Base-by-base conservation (phyloP, 1,140 invertebrate species). In the Monomorium pharaonis region DNA sequence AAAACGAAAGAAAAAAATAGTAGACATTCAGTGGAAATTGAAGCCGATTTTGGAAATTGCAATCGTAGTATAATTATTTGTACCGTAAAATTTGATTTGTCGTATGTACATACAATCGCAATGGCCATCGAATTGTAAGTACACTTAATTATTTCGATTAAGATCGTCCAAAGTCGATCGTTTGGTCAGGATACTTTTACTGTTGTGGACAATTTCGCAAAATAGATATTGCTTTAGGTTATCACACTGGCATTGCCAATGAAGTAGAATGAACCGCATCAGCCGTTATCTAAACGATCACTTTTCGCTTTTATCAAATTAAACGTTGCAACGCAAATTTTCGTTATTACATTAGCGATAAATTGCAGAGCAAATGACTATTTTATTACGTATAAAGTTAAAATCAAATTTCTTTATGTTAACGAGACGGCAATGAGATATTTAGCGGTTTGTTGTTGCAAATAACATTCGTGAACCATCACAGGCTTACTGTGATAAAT, bases 141-240 rank as follows among this genome's bases (percentile, higher is more conserved):
- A 14, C 51, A 72, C 4, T 72, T 3, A 42, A 18, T 21, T 37
- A 78, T 42, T 69, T 51, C 21, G 2, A 77, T 77, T 21, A 58
- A 30, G 14, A 56, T 72, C 37, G 24, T 42, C 16, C 49, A 6
- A 21, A 21, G 10, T 3, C 14, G 51, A 83, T 83, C 27, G 14
- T n/a, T 33, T 44, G 37, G 24, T 80, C 56, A 12, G 27, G 16
- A 62, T 30, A 33, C 6, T 49, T 74, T 62, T 62, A 27, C n/a
- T 47, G 30, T 77, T n/a, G 6, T 51, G 56, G 47, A 21, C 18
- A 85, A 44, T 60, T 81, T 86, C 47, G 69, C 70, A 69, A 72
- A 78, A 78, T 89, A 88, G 51, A 88, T 91, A 92, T 92, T 90
- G 86, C 89, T 92, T 91, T 85, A 67, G 47, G 33, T 89, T 87